Evolutionary conservation across 2,113 vertebrate species (phyloP), one percentile per base, ranked within the genome.

Genomic region (Paradoxurus hermaphroditus): DNA sequence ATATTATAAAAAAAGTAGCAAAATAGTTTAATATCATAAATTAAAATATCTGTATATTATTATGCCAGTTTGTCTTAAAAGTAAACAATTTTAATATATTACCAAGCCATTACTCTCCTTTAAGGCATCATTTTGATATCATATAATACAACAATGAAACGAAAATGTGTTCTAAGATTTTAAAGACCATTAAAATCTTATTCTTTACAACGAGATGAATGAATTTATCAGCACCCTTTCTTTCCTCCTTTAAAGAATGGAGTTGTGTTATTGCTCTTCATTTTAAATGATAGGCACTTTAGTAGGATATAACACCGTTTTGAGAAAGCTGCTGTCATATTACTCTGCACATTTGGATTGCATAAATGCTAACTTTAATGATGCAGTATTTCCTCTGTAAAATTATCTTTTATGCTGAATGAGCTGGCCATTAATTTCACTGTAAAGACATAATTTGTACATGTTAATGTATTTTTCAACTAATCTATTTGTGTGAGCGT

Each of bases 391-490:
- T 96, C 72, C 72, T 96, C 95, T 95, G 34, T 51, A 89, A 92
- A 98, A 95, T 95, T 84, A 78, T 95, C 85, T 75, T 98, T 86
- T 98, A 96, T 95, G 39, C 14, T 68, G 63, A 10, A 78, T 95
- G 94, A 98, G 96, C 53, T 95, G 81, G 53, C 94, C 96, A 97
- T 95, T 98, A 96, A 96, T 96, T 97, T 96, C 11, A 83, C 49
- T 90, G 62, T 96, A 97, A 72, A 96, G 51, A 72, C 9, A 77
- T 29, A 51, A 95, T 46, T 77, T 95, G 87, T 70, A 95, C 87
- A 84, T 96, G 97, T 78, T 94, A 90, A 31, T 41, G 25, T 89
- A 97, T 92, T 62, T 98, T 89, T 39, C 92, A 68, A 21, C 62
- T 83, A 94, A 85, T 96, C 46, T 73, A 59, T 53, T 87, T 95